Base-by-base conservation (phyloP, 2,113 vertebrate species). In the Toxotes chatareus region DNA sequence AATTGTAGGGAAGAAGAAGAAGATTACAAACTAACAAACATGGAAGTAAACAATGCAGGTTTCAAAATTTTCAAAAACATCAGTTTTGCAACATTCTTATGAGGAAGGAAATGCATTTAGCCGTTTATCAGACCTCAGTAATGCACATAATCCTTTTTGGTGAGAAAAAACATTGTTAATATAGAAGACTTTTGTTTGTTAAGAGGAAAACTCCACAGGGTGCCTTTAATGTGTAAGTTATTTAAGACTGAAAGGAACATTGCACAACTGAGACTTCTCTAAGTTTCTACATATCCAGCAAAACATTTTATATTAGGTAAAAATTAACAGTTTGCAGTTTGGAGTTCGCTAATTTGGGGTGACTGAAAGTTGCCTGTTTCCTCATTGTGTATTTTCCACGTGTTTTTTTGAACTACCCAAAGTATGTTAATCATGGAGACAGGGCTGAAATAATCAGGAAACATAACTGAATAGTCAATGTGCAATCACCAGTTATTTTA, bases 1-100 rank as follows among this genome's bases (percentile, higher is more conserved):
- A 79, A 82, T 36, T 66, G 32, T 21, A 73, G 55, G 53, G 19
- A 75, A 57, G 40, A 65, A 57, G 40, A 65, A 47, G 34, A 67
- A 42, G 14, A 60, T n/a, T 14, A 60, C 11, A 23, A 56, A 31
- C 53, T 40, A 7, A 44, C 31, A 73, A 76, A 79, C 36, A 38
- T n/a, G 1, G 32, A 64, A 2, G 36, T 27, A 32, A 70, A 62
- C 31, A 49, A 62, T 16, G 31, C 34, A 42, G 36, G 19, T 63
- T 70, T 38, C 12, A 16, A 8, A 32, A 60, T 38, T 14, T 74
- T 42, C 2, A 51, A 55, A 53, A 44, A 34, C 23, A 44, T 31
- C 12, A n/a, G 7, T 5, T 8, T 46, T 77, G 64, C 13, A 23
- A 17, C 10, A 3, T 56, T 56, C 27, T n/a, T 12, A 7, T 51